These are phyloP conservation scores for Argentina silus DNA, from an alignment of 2,797 vertebrate species.

Conservation along the genomic window DNA sequence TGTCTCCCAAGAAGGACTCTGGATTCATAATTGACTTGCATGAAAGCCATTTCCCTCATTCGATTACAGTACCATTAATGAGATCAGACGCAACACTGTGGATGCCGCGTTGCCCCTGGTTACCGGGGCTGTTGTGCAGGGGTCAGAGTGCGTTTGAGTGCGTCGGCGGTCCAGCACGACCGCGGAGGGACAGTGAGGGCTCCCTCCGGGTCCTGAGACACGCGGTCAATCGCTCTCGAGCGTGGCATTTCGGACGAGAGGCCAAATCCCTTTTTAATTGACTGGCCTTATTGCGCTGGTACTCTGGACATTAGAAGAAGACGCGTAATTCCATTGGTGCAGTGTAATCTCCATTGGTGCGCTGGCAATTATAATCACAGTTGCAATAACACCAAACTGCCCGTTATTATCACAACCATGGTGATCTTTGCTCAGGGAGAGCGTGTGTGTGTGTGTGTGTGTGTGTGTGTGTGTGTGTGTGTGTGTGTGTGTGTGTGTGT, in stretches of 20 bases:
- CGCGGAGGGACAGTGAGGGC: not conserved
- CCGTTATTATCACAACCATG: slow-evolving; percentile 30
- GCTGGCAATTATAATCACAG: slow-evolving; percentile 39
- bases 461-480: not conserved
- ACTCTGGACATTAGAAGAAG: slow-evolving; percentile 35
- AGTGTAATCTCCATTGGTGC: slow-evolving; percentile 25
- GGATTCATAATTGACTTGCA: slow-evolving; percentile 46
- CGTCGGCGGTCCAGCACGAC: not conserved
- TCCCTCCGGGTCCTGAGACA: not conserved
- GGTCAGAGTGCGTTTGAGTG: slow-evolving; percentile 10
- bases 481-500: too few relatives aligned
- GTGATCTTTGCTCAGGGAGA: not conserved
- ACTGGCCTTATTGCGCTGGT: slow-evolving; percentile 31
- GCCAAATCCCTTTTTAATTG: slow-evolving; percentile 49
- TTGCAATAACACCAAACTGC: slow-evolving; percentile 47
- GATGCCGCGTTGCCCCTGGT: slow-evolving; percentile 41
- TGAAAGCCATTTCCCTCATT: slow-evolving; percentile 45
- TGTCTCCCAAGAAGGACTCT: slow-evolving; percentile 25
- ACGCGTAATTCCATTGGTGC: slow-evolving; percentile 2
- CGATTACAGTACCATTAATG: slow-evolving; percentile 46
- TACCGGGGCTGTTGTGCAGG: slow-evolving; percentile 28
- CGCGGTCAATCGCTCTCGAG: slow-evolving; percentile 41
- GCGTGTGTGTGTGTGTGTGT: not conserved
- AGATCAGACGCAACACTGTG: slow-evolving; percentile 36
- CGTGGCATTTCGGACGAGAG: slow-evolving; percentile 49